Percentiles rank a stretch among this genome's conserved stretches.
Evolutionary conservation across 1,140 invertebrate species (phyloP).

Genomic region (Drosophila guanche): DNA sequence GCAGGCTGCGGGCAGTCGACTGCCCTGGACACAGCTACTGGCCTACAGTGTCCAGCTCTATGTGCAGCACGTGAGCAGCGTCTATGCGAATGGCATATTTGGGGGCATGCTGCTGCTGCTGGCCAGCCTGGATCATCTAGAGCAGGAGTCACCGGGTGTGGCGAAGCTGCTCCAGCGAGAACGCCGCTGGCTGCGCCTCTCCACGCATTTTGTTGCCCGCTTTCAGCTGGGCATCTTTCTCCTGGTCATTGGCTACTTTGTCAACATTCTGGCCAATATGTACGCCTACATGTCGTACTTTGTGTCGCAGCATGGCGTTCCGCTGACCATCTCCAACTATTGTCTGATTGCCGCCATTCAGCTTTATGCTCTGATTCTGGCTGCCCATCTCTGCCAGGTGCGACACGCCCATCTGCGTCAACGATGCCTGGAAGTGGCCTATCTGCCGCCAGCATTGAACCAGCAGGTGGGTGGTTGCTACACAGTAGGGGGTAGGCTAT

Average conservation of each 20-base stretch:
- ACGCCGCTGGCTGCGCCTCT: constrained; percentile 25
- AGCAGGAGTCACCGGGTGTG: not conserved
- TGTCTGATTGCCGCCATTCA: constrained; percentile 58
- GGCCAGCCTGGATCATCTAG: constrained; percentile 33
- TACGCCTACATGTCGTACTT: constrained; percentile 77
- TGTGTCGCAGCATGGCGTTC: constrained; percentile 59
- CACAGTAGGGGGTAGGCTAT: too few relatives aligned
- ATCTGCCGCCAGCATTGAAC: constrained; percentile 27
- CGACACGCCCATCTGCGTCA: constrained; percentile 22
- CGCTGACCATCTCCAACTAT: constrained; percentile 74
- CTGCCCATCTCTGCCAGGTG: constrained; percentile 61
- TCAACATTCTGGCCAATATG: constrained; percentile 74
- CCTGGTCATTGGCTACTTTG: constrained; percentile 58
- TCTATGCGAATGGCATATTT: constrained; percentile 66
- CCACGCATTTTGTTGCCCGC: constrained; percentile 16
- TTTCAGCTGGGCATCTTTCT: constrained; percentile 66
- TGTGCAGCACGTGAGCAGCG: constrained; percentile 66
- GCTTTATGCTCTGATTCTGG: constrained; percentile 60
- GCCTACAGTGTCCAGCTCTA: constrained; percentile 64
- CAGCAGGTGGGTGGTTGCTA: constrained; percentile 27
- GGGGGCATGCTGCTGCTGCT: constrained; percentile 53
- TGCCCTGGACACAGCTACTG: constrained; percentile 55
- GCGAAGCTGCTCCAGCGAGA: constrained; percentile 14
- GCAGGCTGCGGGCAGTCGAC: constrained; percentile 27
- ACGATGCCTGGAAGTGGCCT: constrained; percentile 36